A percentile compares a stretch with the other conserved stretches of the same genome.
phyloP scores from a whole-genome alignment of 2,888 invertebrate species.

The Leucoptera coffeella region DNA sequence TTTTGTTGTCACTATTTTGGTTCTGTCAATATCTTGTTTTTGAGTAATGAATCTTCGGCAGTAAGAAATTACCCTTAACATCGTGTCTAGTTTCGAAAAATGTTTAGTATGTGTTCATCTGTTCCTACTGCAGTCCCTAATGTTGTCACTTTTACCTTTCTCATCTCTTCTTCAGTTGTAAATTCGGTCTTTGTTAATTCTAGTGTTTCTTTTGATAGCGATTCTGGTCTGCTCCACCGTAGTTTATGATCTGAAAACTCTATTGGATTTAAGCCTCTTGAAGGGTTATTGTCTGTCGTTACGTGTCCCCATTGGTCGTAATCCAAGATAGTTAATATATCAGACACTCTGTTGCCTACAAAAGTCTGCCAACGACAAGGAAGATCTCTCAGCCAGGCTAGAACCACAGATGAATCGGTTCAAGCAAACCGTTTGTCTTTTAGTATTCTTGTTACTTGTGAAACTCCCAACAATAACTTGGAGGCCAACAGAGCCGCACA shows the following conservation, averaged over 20 bases:
- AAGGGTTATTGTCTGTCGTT: no score
- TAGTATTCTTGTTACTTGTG: no score
- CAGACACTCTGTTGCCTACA: no score
- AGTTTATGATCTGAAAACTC: neutral
- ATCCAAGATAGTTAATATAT: no score
- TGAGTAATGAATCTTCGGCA: conserved; percentile 1
- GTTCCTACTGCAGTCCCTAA: no score
- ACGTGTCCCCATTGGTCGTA: no score
- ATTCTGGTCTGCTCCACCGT: conserved; percentile 3
- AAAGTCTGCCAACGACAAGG: no score
- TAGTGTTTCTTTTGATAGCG: neutral
- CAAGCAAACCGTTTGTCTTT: no score
- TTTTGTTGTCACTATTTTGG: neutral
- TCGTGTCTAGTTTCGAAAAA: conserved; percentile 1
- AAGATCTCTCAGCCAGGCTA: no score
- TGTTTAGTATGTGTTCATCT: neutral
- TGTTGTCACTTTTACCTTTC: neutral
- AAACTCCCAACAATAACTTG: conserved; percentile 1
- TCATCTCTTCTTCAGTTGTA: neutral
- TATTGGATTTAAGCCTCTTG: neutral
- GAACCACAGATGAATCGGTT: no score
- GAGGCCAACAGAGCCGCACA: neutral
- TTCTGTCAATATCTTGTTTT: neutral
- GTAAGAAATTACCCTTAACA: neutral
- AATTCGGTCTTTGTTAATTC: neutral